A percentile compares a stretch with the other conserved stretches of the same genome.
These are phyloP conservation scores for Halictus ligatus DNA, from an alignment of 2,888 invertebrate species.

Conservation along the genomic window DNA sequence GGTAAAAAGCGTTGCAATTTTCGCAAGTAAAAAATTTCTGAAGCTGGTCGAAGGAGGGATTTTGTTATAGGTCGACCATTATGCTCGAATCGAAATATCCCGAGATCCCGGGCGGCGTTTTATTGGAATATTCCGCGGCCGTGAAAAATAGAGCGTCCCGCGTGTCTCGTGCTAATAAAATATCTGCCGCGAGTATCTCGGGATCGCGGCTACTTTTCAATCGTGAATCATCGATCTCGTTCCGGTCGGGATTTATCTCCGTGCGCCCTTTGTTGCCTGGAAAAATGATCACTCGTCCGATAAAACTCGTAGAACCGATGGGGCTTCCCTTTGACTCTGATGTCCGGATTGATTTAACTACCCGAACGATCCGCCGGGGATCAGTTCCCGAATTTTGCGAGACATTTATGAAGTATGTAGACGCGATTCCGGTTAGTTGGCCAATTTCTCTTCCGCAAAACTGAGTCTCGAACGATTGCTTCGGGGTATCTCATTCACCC, in stretches of 20 bases:
- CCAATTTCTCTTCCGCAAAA: neutral
- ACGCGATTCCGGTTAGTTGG: neutral
- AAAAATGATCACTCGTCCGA: conserved; percentile 10
- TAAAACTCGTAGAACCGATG: neutral
- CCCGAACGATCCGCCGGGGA: neutral
- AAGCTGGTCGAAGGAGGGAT: neutral
- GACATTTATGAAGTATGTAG: neutral
- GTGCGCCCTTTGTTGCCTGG: neutral
- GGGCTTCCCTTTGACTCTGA: neutral
- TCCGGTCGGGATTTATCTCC: neutral
- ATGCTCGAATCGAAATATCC: conserved; percentile 46
- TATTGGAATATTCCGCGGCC: conserved; percentile 42
- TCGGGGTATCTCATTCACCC: neutral
- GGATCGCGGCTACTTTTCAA: conserved; percentile 23
- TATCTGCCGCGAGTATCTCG: conserved; percentile 12
- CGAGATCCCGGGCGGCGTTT: conserved; percentile 10
- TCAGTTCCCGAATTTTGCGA: neutral
- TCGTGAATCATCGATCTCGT: conserved; percentile 20
- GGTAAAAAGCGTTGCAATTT: conserved; percentile 26
- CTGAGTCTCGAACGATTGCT: neutral
- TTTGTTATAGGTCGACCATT: conserved; percentile 40
- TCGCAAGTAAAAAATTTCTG: conserved; percentile 47
- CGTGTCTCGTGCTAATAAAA: conserved; percentile 33
- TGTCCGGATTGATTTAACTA: conserved; percentile 24
- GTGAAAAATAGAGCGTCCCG: conserved; percentile 14